These are phyloP conservation scores for Tetramorium parvispinum DNA, from an alignment of 1,140 invertebrate genomes.

Conservation along the genomic window DNA sequence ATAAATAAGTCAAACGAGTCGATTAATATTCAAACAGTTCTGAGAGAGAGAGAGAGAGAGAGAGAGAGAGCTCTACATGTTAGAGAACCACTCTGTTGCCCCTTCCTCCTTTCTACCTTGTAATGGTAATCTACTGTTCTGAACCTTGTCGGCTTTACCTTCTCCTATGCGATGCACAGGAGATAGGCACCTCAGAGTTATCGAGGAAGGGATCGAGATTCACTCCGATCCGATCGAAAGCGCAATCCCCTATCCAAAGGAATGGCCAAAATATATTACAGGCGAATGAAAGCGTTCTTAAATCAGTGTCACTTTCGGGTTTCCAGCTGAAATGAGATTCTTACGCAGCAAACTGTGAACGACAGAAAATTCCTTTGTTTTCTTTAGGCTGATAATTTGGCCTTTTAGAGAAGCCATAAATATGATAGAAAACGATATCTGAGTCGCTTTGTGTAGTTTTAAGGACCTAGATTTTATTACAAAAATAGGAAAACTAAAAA, in stretches of 20 bases:
- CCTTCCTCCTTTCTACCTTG: constrained; percentile 28
- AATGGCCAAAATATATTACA: constrained; percentile 5
- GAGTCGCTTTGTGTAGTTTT: neutral
- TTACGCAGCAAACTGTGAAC: neutral
- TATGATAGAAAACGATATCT: neutral
- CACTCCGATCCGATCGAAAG: constrained; percentile 1
- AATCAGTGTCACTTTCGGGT: constrained; percentile 21
- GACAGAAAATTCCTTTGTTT: neutral
- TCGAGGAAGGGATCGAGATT: constrained; percentile 36
- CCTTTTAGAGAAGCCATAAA: neutral
- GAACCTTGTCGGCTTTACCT: constrained; percentile 29
- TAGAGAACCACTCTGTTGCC: constrained; percentile 24
- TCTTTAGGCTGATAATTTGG: neutral
- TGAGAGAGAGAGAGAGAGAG: constrained; percentile 26
- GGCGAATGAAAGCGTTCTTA: constrained; percentile 7
- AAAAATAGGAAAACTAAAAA: neutral
- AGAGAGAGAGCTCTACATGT: constrained; percentile 48
- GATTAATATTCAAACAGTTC: constrained; percentile 58
- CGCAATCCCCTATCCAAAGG: neutral
- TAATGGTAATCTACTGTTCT: constrained; percentile 61
- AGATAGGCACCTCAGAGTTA: constrained; percentile 41
- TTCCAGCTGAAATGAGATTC: neutral
- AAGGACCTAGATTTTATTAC: neutral
- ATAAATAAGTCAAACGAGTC: constrained; percentile 58
- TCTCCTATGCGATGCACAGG: constrained; percentile 6